Conservation (phyloP, 2,113 vertebrate species). For the Hippocampus comes region DNA sequence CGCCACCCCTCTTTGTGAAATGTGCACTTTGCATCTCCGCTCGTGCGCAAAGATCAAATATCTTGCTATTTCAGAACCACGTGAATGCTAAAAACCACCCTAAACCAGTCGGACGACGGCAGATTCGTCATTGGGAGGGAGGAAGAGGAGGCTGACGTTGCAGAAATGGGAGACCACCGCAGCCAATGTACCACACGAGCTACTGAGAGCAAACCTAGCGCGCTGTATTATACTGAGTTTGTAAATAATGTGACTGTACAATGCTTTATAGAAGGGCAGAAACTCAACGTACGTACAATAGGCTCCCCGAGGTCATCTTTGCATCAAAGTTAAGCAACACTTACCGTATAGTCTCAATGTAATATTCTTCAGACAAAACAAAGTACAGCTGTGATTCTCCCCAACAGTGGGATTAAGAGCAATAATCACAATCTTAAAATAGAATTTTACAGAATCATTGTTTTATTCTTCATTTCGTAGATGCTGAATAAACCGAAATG, state of each 20-base stretch:
- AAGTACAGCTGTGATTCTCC: slow-evolving; percentile 4
- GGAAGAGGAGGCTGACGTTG: slow-evolving; percentile 43
- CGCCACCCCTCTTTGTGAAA: slow-evolving; percentile 8
- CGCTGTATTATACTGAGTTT: slow-evolving; percentile 73
- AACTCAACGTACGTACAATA: slow-evolving; percentile 44
- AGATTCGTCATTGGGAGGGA: slow-evolving; percentile 47
- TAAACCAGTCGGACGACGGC: slow-evolving; percentile 24
- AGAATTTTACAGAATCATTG: slow-evolving; percentile 21
- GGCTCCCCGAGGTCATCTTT: slow-evolving; percentile 36
- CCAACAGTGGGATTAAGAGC: slow-evolving; percentile 10
- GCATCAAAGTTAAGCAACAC: slow-evolving; percentile 40
- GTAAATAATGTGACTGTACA: slow-evolving; percentile 79
- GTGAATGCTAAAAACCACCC: not conserved
- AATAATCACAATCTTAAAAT: slow-evolving; percentile 12
- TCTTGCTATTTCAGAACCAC: not conserved
- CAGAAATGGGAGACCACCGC: slow-evolving; percentile 57
- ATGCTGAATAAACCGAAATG: slow-evolving; percentile 55
- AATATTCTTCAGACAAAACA: slow-evolving; percentile 12
- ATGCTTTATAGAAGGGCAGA: slow-evolving; percentile 65
- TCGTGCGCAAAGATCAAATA: slow-evolving; percentile 1
- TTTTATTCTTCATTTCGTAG: slow-evolving; percentile 43
- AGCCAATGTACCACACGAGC: slow-evolving; percentile 62
- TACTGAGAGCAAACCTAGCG: slow-evolving; percentile 69
- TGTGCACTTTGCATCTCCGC: slow-evolving; percentile 25
- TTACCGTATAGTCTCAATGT: slow-evolving; percentile 11